Base-by-base conservation (phyloP, 2,888 invertebrate species). In the Callyntrura guangdongensis region DNA sequence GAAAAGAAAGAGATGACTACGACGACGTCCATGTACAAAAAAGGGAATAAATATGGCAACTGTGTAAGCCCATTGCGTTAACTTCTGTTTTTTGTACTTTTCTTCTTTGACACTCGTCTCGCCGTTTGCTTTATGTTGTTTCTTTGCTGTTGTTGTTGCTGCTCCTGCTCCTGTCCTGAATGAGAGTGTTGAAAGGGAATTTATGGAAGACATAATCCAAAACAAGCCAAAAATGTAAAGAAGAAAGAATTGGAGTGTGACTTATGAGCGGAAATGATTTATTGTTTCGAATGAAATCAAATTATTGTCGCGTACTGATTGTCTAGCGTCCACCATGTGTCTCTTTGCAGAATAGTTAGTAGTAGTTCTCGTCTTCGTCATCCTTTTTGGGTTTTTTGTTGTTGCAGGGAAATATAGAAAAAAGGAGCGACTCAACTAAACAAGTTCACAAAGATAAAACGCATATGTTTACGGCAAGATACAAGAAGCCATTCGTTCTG, bases 231-330 rank as follows among this genome's bases (percentile, higher is more conserved):
- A 36, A 47, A 36, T 82, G 9, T 64, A 59, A 59, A 81, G 84
- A 89, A 84, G 69, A 22, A 85, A 79, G 90, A 90, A 90, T 86
- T 81, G 79, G 90, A 86, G 85, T 90, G 90, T 90, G 86, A 90
- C 90, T 90, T 90, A 90, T 86, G 86, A 90, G 86, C 85, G 81
- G 90, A 90, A 81, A 90, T 90, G 90, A 90, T 90, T 90, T 90
- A 90, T 90, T 90, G 90, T 90, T 47, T 84, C 67, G 64, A 82
- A 82, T 90, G 59, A 86, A 90, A 90, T 90, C 85, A 90, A n/a
- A n/a, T 90, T 90, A 90, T 90, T 74, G 53, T 84, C 79, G n/a
- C 56, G 20, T 22, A 17, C n/a, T 74, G 11, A 25, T 49, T 27
- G 53, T 4, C n/a, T n/a, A 36, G 14, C n/a, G 14, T 77, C 3